These are phyloP conservation scores for Chelonia mydas DNA, from an alignment of 2,797 vertebrate species.

Conservation along the genomic window DNA sequence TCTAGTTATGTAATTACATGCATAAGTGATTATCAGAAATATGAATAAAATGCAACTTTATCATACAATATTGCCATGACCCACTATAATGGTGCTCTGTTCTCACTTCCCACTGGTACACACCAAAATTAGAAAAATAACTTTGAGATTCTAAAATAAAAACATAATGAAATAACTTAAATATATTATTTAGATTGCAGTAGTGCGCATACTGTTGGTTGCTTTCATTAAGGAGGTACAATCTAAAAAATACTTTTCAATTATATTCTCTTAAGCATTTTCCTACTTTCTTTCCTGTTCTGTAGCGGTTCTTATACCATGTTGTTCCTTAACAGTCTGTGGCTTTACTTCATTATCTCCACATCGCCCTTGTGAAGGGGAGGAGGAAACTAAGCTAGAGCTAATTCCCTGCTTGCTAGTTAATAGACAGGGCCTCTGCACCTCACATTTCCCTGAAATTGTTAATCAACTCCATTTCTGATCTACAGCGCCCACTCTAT, in stretches of 20 bases:
- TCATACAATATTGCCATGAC: background rate
- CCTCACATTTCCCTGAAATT: background rate
- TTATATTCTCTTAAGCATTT: background rate
- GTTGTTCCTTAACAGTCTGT: too few species aligned
- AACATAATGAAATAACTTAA: too few species aligned
- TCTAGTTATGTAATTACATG: background rate
- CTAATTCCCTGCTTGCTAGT: background rate
- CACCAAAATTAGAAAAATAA: too few species aligned
- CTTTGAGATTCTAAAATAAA: too few species aligned
- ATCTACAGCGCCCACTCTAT: background rate
- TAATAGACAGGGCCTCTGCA: background rate
- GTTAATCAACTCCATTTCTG: background rate
- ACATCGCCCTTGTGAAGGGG: too few species aligned
- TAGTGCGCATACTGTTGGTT: background rate
- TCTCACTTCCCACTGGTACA: too few species aligned
- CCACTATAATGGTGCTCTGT: too few species aligned
- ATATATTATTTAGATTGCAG: background rate
- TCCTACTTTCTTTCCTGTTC: background rate
- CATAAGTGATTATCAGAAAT: background rate
- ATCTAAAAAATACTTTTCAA: background rate
- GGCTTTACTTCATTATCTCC: too few species aligned
- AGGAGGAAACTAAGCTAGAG: too few species aligned
- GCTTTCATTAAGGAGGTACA: background rate
- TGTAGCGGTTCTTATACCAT: too few species aligned
- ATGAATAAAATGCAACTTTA: background rate